Evolutionary conservation across 2,113 vertebrate species (phyloP), one percentile per base, ranked within the genome.

Genomic region (Coreoperca whiteheadi): DNA sequence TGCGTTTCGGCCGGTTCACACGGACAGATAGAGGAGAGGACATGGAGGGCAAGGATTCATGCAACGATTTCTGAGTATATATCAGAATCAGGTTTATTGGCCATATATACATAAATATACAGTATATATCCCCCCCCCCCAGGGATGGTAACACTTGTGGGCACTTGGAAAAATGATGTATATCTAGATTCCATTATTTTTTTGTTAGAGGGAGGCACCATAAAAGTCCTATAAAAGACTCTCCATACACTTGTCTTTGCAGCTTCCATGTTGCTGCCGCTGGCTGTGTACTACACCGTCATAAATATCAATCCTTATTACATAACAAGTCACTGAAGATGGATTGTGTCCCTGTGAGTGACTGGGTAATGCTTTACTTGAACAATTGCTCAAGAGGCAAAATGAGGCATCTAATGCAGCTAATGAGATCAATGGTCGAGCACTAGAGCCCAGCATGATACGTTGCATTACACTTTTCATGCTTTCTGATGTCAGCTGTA

Each of bases 191-290:
- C n/a, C n/a, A n/a, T n/a, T n/a, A n/a, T n/a, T n/a, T n/a, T n/a
- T n/a, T n/a, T 69, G 72, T 90, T 77, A 61, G 48, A 63, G 25
- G 37, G 72, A 77, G 39, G 59, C 75, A 50, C 75, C 73, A 86
- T 89, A 84, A 91, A 88, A 81, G 46, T 51, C 46, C 76, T 53
- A 86, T 87, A 85, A 89, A 84, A 79, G 64, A 85, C 46, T 41
- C 74, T 73, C 41, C 46, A 61, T 54, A 68, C 53, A 72, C 54
- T 73, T 14, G 53, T 15, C 76, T 79, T 87, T 77, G 85, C 32
- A 73, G 66, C 60, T 66, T 76, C 77, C 63, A 50, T 82, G 56
- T 79, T 72, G 60, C 34, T 57, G 37, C 63, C 54, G 12, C 18
- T 72, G 74, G 21, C 57, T 71, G 30, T 54, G 46, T 32, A 60